Percentiles rank a stretch among this genome's conserved stretches.
Evolutionary conservation across 2,797 vertebrate genomes (phyloP).

Genomic region (Cyclura pinguis): DNA sequence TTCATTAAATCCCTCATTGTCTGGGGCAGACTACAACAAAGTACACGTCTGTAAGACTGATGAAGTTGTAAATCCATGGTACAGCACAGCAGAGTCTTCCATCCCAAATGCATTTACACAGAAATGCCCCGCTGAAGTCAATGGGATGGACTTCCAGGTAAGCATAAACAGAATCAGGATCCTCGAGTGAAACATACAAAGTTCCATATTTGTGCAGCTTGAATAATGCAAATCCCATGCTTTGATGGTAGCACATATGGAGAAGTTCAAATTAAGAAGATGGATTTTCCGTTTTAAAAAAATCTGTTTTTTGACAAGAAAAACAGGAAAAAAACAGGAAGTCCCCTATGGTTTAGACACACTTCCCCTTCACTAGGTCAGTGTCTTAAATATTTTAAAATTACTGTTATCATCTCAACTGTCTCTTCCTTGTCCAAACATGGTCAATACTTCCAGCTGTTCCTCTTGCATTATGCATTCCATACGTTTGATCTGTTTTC

Average conservation of each 20-base stretch:
- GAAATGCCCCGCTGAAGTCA: background rate
- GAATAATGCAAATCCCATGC: background rate
- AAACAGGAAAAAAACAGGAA: background rate
- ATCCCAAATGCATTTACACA: too few species aligned
- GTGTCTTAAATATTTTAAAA: background rate
- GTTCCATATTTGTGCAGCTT: background rate
- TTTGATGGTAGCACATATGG: background rate
- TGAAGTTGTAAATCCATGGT: background rate
- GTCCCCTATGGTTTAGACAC: background rate
- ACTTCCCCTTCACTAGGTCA: background rate
- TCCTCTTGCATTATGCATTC: background rate
- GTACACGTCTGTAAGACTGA: background rate
- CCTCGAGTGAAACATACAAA: background rate
- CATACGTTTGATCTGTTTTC: background rate
- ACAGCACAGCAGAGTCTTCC: background rate
- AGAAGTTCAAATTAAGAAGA: background rate
- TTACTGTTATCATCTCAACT: background rate
- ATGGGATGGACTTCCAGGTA: background rate
- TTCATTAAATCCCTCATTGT: background rate
- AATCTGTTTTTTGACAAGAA: background rate
- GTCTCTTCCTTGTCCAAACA: slow-evolving; percentile 9
- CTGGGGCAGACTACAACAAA: background rate
- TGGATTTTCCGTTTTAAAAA: background rate
- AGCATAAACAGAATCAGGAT: background rate
- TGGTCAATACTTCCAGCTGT: background rate